Percentiles rank a stretch among this genome's conserved stretches.
phyloP scores from a whole-genome alignment of 2,113 vertebrate species.

The Aptenodytes forsteri region DNA sequence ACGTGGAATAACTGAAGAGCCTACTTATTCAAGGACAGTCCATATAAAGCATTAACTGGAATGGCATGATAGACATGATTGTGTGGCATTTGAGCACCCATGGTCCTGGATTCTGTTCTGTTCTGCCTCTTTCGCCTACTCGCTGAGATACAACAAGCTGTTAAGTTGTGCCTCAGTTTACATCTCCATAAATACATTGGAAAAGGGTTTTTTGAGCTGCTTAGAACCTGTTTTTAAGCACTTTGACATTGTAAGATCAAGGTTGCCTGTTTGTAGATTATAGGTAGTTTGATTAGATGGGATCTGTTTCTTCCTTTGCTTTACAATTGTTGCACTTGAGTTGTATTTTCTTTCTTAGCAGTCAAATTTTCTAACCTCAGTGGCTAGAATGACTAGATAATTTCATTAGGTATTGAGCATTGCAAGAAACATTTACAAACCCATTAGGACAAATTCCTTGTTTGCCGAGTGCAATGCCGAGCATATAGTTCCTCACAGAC shows the following conservation, averaged over 20 bases:
- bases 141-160: no score
- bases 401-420: conserved; percentile 16
- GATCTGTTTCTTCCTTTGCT: not conserved
- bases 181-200: not conserved
- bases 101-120: not conserved
- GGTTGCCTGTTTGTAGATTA: no score
- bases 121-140: not conserved
- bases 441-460: not conserved
- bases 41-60: not conserved
- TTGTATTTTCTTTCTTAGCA: not conserved
- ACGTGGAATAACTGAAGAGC: not conserved
- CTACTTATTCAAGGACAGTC: not conserved
- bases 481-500: conserved; percentile 20
- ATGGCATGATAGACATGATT: not conserved
- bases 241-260: not conserved
- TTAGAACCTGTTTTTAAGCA: not conserved
- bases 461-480: not conserved
- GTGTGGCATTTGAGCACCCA: not conserved
- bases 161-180: not conserved
- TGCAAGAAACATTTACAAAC: not conserved
- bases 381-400: not conserved
- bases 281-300: not conserved
- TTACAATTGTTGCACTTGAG: not conserved
- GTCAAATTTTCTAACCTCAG: not conserved
- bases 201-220: not conserved